phyloP scores from a whole-genome alignment of 1,140 invertebrate genomes.

The Theocolax elegans region DNA sequence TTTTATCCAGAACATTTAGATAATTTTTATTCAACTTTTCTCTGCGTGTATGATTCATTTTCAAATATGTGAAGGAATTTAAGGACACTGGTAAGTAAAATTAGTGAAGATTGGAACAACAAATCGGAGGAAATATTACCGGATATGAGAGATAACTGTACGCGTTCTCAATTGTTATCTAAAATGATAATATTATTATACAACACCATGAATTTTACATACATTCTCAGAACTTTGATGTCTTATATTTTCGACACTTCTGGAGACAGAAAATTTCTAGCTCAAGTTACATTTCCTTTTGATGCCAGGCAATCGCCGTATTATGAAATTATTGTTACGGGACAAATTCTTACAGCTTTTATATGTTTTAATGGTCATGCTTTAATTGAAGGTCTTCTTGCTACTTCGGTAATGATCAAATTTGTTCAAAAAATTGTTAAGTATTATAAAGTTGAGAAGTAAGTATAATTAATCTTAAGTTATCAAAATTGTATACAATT shows the following conservation, averaged over 20 bases:
- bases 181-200: conserved; percentile 18
- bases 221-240: conserved; percentile 8
- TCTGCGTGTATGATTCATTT: no score
- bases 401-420: conserved; percentile 19
- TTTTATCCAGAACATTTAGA: no score
- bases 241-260: conserved; percentile 19
- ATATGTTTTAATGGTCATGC: conserved; percentile 28
- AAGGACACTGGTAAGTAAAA: background rate
- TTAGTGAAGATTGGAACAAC: conserved; percentile 16
- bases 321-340: conserved; percentile 15
- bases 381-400: conserved; percentile 29
- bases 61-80: no score
- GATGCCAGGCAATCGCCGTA: conserved; percentile 11
- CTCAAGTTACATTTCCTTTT: conserved; percentile 21
- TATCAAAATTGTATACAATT: no score
- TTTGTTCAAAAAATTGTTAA: no score
- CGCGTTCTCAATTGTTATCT: conserved; percentile 14
- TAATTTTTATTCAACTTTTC: no score
- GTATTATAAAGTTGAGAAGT: no score
- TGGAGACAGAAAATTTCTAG: conserved; percentile 32
- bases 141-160: background rate
- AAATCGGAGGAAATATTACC: background rate
- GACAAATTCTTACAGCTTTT: conserved; percentile 17
- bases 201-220: conserved; percentile 32
- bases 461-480: no score